Evolutionary conservation across 2,797 vertebrate genomes (phyloP), one percentile per base, ranked within the genome.

Genomic region (Okamejei kenojei): DNA sequence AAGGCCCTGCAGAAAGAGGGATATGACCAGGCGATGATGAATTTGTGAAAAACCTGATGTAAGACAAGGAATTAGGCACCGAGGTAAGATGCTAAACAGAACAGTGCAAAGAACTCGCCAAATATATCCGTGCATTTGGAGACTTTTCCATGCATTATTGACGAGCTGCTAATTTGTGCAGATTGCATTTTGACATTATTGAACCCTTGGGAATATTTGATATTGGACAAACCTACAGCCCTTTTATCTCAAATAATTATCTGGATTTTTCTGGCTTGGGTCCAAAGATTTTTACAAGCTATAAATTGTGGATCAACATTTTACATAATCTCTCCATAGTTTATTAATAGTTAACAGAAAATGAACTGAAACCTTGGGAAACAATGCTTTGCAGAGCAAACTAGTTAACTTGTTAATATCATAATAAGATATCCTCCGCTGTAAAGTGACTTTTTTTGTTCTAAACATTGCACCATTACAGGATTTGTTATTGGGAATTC

Each of bases 351-450:
- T 86, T 86, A 86, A 86, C 58, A n/a, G 26, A 86, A 86, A 32
- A n/a, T 29, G 63, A 86, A 86, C 82, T 86, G 61, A 63, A 29
- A 54, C 58, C 26, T 26, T 86, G 61, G 58, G 58, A 54, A 32
- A 82, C 38, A 17, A 11, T 63, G 82, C 82, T n/a, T 13, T 63
- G 13, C 61, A 61, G 29, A 84, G 54, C 63, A 29, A 86, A n/a
- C 54, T 86, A 63, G 58, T 86, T 86, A 82, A 86, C 58, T 63
- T 86, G n/a, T 58, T 65, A 86, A 86, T n/a, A 54, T 84, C 54
- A 58, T 84, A 45, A 86, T 17, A 86, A 86, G 82, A 63, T 86
- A 13, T 61, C n/a, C 26, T 54, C 58, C 63, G 58, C 61, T 29
- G 7, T 58, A 17, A 86, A 13, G 61, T 61, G 54, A 15, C 45